Conservation (phyloP, 2,113 vertebrate genomes). For the Lasiurus cinereus region DNA sequence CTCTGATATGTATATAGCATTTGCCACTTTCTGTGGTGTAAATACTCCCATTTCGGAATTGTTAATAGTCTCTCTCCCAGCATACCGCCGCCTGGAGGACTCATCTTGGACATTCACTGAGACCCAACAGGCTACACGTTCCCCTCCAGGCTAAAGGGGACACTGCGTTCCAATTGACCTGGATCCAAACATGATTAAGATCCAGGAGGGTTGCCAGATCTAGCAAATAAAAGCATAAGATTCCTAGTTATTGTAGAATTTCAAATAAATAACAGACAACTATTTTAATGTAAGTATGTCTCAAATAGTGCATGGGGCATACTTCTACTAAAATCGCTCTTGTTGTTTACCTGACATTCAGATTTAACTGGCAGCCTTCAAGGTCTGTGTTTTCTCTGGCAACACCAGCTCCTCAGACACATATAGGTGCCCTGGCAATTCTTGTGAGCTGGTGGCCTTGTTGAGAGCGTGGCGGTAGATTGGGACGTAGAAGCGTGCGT, state of each 20-base stretch:
- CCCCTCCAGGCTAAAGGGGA: background rate
- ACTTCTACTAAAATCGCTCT: background rate
- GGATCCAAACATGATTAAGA: background rate
- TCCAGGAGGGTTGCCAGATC: background rate
- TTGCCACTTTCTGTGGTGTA: background rate
- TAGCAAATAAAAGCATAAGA: constrained; percentile 10
- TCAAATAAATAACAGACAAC: background rate
- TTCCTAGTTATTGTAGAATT: constrained; percentile 7
- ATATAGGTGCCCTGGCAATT: rapidly evolving
- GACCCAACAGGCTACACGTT: background rate
- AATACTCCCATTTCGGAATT: background rate
- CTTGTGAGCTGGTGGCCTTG: background rate
- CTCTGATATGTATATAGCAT: background rate
- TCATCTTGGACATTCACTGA: too few relatives aligned
- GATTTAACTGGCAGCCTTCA: background rate
- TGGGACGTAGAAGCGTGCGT: rapidly evolving
- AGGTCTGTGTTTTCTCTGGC: background rate
- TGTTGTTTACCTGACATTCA: background rate
- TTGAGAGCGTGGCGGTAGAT: background rate
- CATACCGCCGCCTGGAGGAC: background rate
- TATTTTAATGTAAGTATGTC: background rate
- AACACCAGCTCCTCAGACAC: background rate
- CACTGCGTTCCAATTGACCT: background rate
- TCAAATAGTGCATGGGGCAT: background rate
- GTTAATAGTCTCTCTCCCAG: background rate